Percentiles rank a stretch among this genome's conserved stretches.
Conservation (phyloP, 2,113 vertebrate species). For the Petrocephalus microphthalmus region DNA sequence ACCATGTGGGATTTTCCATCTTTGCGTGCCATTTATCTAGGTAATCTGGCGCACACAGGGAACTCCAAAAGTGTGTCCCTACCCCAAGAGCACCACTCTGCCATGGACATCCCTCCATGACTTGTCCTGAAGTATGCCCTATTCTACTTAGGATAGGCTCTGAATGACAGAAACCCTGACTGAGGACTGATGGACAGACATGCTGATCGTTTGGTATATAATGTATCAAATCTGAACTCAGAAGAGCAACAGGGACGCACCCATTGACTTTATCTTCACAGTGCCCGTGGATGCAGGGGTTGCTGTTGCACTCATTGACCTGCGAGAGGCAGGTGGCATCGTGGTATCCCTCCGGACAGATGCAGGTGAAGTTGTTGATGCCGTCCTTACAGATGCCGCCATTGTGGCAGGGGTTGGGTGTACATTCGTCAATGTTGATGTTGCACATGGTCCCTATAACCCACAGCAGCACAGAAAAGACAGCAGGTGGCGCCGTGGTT, state of each 20-base stretch:
- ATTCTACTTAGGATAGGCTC: neutral
- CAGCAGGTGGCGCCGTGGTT: neutral
- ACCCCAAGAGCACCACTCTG: neutral
- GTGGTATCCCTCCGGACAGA: slow-evolving; percentile 83
- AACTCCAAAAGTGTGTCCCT: neutral
- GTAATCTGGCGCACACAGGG: neutral
- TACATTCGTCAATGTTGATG: slow-evolving; percentile 84
- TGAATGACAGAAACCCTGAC: neutral
- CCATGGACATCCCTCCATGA: neutral
- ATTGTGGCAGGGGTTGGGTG: slow-evolving; percentile 77
- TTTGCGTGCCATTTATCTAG: neutral
- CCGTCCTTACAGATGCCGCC: slow-evolving; percentile 83
- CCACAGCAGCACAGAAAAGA: neutral
- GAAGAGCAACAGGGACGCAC: slow-evolving; percentile 48
- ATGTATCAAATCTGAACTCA: neutral
- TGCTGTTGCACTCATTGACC: slow-evolving; percentile 86
- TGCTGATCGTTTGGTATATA: neutral
- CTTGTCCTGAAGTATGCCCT: neutral
- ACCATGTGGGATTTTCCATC: neutral
- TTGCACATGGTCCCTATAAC: slow-evolving; percentile 80
- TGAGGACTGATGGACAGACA: neutral
- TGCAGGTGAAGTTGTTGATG: slow-evolving; percentile 77
- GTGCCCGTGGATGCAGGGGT: slow-evolving; percentile 83
- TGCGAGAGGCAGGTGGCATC: slow-evolving; percentile 83
- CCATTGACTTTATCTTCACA: slow-evolving; percentile 82